A percentile compares a stretch with the other conserved stretches of the same genome.
phyloP scores from a whole-genome alignment of 1,140 invertebrate genomes.

The Drosophila grimshawi region DNA sequence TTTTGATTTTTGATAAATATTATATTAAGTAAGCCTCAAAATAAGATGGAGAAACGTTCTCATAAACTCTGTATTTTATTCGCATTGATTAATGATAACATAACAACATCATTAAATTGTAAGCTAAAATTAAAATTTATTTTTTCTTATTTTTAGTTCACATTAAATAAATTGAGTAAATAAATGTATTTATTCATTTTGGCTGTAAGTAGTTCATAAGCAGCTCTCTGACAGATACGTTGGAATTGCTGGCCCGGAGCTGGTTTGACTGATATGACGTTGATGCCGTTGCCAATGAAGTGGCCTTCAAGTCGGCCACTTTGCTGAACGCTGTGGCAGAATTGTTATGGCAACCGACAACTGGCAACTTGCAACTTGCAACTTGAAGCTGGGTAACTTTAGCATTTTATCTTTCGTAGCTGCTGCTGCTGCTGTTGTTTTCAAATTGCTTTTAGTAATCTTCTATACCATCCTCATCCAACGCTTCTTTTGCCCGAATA shows the following conservation, averaged over 20 bases:
- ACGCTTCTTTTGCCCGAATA: conserved; percentile 23
- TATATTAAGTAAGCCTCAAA: too few species aligned
- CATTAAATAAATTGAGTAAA: background rate
- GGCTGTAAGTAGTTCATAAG: conserved; percentile 9
- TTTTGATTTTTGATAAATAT: too few species aligned
- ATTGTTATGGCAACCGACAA: conserved; percentile 51
- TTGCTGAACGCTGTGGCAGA: conserved; percentile 57
- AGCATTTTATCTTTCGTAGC: conserved; percentile 55
- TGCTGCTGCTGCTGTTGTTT: conserved; percentile 58
- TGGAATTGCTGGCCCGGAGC: conserved; percentile 35
- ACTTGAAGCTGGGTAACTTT: conserved; percentile 32
- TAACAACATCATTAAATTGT: too few species aligned
- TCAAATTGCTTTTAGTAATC: conserved; percentile 77
- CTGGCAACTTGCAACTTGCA: conserved; percentile 26
- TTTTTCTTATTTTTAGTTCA: background rate
- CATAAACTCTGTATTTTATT: too few species aligned
- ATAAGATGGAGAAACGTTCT: too few species aligned
- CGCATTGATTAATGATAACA: too few species aligned
- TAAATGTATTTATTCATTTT: background rate
- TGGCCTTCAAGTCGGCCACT: conserved; percentile 43
- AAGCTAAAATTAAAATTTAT: background rate
- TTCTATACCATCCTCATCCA: conserved; percentile 50
- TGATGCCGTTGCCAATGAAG: conserved; percentile 39
- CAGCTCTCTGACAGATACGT: conserved; percentile 22
- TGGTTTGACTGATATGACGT: conserved; percentile 32